Conservation (phyloP, 1,140 invertebrate genomes). For the Drosophila ironensis region DNA sequence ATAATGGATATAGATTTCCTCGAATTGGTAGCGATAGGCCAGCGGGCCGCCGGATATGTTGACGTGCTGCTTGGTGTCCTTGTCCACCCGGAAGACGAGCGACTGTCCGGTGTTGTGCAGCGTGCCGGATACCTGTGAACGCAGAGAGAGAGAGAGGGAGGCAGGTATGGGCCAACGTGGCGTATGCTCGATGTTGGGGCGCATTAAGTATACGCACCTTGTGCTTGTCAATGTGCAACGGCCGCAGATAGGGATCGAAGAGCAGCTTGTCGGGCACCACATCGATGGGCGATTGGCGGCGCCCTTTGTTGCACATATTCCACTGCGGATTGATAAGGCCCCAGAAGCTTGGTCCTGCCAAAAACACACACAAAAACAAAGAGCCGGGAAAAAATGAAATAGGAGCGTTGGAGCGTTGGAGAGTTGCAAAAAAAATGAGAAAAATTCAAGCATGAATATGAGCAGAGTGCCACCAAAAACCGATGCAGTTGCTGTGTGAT, state of each 20-base stretch:
- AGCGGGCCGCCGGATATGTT: slow-evolving; percentile 98
- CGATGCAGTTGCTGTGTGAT: background rate
- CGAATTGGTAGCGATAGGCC: slow-evolving; percentile 96
- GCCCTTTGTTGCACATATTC: slow-evolving; percentile 96
- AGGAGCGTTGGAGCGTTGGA: too few species aligned
- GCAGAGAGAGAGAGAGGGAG: too few species aligned
- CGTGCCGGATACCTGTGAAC: slow-evolving; percentile 90
- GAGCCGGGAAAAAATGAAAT: slow-evolving; percentile 23
- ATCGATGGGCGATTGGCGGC: slow-evolving; percentile 97
- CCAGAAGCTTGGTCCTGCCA: slow-evolving; percentile 97
- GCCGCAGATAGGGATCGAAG: slow-evolving; percentile 95
- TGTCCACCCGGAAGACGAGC: slow-evolving; percentile 94
- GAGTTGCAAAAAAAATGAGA: too few species aligned
- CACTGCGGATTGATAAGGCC: slow-evolving; percentile 98
- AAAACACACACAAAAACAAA: slow-evolving; percentile 58
- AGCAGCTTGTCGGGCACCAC: slow-evolving; percentile 95
- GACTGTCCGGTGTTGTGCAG: slow-evolving; percentile 95
- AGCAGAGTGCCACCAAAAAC: background rate
- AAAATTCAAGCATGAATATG: too few species aligned
- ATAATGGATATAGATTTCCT: slow-evolving; percentile 97
- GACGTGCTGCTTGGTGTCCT: slow-evolving; percentile 91
- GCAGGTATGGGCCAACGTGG: too few species aligned
- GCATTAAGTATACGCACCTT: slow-evolving; percentile 85
- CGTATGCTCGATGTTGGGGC: background rate
- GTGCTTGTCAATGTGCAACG: slow-evolving; percentile 94